Evolutionary conservation across 2,888 invertebrate genomes (phyloP), one percentile per base, ranked within the genome.

Genomic region (Ochropacha duplaris): DNA sequence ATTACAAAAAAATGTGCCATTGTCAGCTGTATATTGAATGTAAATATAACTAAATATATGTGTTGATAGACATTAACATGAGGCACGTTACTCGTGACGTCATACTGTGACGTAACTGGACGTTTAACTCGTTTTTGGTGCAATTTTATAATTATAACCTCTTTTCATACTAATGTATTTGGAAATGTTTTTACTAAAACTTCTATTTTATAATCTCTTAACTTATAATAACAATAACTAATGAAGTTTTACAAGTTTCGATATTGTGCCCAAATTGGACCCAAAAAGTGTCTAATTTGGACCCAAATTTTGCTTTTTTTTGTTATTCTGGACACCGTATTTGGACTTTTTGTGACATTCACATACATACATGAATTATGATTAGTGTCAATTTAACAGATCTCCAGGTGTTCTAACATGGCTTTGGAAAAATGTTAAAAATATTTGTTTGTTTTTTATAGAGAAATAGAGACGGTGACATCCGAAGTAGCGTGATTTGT

Each of bases 381-480:
- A n/a, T n/a, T n/a, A n/a, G n/a, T n/a, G n/a, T n/a, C n/a, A n/a
- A n/a, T n/a, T n/a, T n/a, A n/a, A n/a, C n/a, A n/a, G n/a, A n/a
- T n/a, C n/a, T n/a, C n/a, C n/a, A n/a, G n/a, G n/a, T n/a, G n/a
- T n/a, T n/a, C n/a, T n/a, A n/a, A n/a, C n/a, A n/a, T n/a, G n/a
- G n/a, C n/a, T n/a, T n/a, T n/a, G 5, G 24, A 51, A 22, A 36
- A 58, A 22, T 44, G 57, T 59, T 64, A 58, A 54, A 61, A 36
- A 58, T 57, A 58, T 51, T 64, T 61, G 49, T 68, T 67, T 61
- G 71, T 71, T 75, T 73, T 76, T 81, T 81, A 64, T 83, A 80
- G 82, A 69, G 74, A 76, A 68, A 60, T 79, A 62, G 66, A 79
- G 70, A 74, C 68, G 60, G 75, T 77, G 77, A 64, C 76, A 54